A percentile compares a stretch with the other conserved stretches of the same genome.
Evolutionary conservation across 2,113 vertebrate species (phyloP).

Genomic region (Phodopus roborovskii): DNA sequence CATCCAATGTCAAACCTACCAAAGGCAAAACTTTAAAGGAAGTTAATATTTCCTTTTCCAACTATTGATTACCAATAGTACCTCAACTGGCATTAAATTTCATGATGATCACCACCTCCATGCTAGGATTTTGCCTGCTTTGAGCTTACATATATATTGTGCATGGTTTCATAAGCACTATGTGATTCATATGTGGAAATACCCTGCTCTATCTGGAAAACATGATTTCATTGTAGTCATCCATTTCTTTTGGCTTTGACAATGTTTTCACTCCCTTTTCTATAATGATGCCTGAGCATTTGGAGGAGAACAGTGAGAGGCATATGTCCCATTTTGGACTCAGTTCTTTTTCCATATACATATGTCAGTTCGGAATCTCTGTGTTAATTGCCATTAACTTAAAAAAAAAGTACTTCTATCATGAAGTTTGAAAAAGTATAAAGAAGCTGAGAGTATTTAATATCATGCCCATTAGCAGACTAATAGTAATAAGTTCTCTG

Average conservation of each 20-base stretch:
- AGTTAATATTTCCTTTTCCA: neutral
- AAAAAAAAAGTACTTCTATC: neutral
- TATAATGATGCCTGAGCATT: neutral
- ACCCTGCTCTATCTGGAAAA: neutral
- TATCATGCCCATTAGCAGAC: neutral
- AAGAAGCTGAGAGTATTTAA: neutral
- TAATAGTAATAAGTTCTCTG: neutral
- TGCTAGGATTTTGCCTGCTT: neutral
- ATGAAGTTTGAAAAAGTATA: neutral
- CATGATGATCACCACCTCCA: fast-evolving
- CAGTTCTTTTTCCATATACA: neutral
- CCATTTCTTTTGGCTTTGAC: neutral
- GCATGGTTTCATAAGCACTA: neutral
- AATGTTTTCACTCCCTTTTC: neutral
- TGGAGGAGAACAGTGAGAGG: neutral
- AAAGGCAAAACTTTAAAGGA: neutral
- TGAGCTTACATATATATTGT: neutral
- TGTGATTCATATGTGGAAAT: neutral
- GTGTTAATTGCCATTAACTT: neutral
- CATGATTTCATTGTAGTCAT: too few relatives aligned
- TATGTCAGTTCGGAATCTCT: neutral
- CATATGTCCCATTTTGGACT: neutral
- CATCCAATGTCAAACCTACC: neutral
- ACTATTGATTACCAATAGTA: neutral
- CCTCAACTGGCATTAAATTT: too few relatives aligned